Percentiles rank a stretch among this genome's conserved stretches.
These are phyloP conservation scores for Pedionomus torquatus DNA, from an alignment of 2,113 vertebrate species.

Conservation along the genomic window DNA sequence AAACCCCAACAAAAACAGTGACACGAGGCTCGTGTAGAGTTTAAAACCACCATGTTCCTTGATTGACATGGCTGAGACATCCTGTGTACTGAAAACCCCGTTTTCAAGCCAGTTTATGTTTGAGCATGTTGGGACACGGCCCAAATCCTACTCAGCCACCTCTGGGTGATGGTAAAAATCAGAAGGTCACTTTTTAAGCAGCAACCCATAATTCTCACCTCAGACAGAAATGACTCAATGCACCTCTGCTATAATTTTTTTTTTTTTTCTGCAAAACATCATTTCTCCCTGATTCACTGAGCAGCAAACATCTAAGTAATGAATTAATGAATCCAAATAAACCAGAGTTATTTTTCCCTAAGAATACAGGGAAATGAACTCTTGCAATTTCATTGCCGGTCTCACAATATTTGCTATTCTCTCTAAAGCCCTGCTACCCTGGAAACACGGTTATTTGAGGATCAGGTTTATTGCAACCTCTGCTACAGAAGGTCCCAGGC, in stretches of 20 bases:
- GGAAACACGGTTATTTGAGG: not conserved
- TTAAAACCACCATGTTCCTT: not conserved
- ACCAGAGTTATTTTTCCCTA: not conserved
- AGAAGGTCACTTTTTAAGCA: not conserved
- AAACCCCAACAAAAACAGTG: not conserved
- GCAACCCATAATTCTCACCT: not conserved
- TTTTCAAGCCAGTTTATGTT: not conserved
- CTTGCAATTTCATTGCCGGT: not conserved
- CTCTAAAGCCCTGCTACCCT: conserved; percentile 4
- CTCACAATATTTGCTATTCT: not conserved
- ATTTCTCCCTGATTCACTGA: conserved; percentile 6
- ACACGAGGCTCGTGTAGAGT: not conserved
- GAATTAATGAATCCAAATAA: conserved; percentile 26
- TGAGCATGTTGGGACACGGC: not conserved
- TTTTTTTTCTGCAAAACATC: not conserved
- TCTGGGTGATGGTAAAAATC: not conserved
- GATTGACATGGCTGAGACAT: not conserved
- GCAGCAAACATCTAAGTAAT: conserved; percentile 31
- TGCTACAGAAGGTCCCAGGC: not conserved
- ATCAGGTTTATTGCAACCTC: not conserved
- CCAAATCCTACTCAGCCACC: not conserved
- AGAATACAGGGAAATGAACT: not conserved
- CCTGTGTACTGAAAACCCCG: not conserved
- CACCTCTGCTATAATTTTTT: not conserved
- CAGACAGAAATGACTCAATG: not conserved